These are phyloP conservation scores for Takifugu ocellatus DNA, from an alignment of 2,797 vertebrate genomes.

Conservation along the genomic window DNA sequence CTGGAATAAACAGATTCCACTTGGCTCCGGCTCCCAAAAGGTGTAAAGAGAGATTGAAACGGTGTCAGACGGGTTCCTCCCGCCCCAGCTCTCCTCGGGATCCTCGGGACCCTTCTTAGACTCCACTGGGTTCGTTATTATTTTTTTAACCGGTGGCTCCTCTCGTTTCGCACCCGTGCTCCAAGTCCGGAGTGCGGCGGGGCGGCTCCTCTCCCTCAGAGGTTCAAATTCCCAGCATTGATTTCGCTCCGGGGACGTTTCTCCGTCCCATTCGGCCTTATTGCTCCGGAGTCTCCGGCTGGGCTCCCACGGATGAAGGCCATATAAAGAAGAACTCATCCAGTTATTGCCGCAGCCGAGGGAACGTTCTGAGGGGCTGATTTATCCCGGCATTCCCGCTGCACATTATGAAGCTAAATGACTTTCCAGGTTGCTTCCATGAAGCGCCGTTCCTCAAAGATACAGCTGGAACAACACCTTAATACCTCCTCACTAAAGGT, in stretches of 20 bases:
- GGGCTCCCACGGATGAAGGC: conserved; percentile 24
- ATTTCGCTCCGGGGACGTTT: conserved; percentile 37
- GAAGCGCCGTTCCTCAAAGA: conserved; percentile 14
- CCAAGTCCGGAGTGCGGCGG: conserved; percentile 42
- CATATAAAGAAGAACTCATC: conserved; percentile 15
- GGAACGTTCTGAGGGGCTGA: conserved; percentile 26
- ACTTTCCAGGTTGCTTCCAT: conserved; percentile 26
- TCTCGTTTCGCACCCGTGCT: conserved; percentile 49
- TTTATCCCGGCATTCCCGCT: conserved; percentile 20
- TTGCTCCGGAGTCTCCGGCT: conserved; percentile 20
- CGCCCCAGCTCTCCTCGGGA: conserved; percentile 34
- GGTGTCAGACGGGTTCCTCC: conserved; percentile 46
- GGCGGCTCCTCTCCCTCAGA: conserved; percentile 40
- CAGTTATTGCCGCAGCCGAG: conserved; percentile 20
- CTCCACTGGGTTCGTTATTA: background rate
- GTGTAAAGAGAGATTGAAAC: conserved; percentile 57
- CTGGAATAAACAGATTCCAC: conserved; percentile 38
- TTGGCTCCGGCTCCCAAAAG: conserved; percentile 30
- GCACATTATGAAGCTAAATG: conserved; percentile 25
- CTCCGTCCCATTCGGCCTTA: conserved; percentile 29
- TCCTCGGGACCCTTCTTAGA: conserved; percentile 29
- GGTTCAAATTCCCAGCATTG: conserved; percentile 32
- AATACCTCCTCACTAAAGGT: conserved; percentile 16
- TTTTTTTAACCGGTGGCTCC: conserved; percentile 36
- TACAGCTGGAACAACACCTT: conserved; percentile 26